Evolutionary conservation across 2,888 invertebrate genomes (phyloP), one percentile per base, ranked within the genome.

Genomic region (Leuctra nigra): DNA sequence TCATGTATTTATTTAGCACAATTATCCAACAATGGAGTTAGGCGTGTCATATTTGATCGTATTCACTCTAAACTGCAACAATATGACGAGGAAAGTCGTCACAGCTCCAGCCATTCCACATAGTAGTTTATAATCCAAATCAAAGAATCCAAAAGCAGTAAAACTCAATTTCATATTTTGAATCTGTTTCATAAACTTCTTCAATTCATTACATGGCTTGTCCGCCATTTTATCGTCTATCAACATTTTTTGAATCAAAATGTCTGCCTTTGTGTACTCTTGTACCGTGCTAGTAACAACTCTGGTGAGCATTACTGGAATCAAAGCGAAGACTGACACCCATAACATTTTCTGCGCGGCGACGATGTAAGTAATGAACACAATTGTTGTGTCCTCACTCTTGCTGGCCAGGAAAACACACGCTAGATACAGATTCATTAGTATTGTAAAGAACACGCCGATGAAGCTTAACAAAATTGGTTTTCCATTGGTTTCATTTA

Each of bases 31-130:
- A n/a, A n/a, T n/a, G n/a, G n/a, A n/a, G n/a, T n/a, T n/a, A n/a
- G n/a, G n/a, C n/a, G n/a, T n/a, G n/a, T n/a, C n/a, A n/a, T n/a
- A n/a, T n/a, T n/a, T n/a, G n/a, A n/a, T n/a, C n/a, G n/a, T n/a
- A n/a, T n/a, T n/a, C n/a, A n/a, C n/a, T n/a, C n/a, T n/a, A 22
- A 44, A 44, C 23, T 44, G 44, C 44, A 44, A 23, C 44, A 44
- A 44, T 9, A 44, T 23, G 3, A 44, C 44, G 22, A 44, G 23
- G 22, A 22, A 44, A 2, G 44, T 44, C 11, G 44, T 44, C 20
- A 44, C 44, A 4, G 44, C 44, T 2, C 44, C 44, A 4, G 44
- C 44, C 44, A 44, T 9, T 4, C 22, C 23, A 18, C 44, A 44
- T n/a, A 44, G n/a, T 23, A 44, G 11, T n/a, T 20, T 20, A n/a